phyloP scores from a whole-genome alignment of 2,888 invertebrate genomes.

The Platerodrilus igneus region DNA sequence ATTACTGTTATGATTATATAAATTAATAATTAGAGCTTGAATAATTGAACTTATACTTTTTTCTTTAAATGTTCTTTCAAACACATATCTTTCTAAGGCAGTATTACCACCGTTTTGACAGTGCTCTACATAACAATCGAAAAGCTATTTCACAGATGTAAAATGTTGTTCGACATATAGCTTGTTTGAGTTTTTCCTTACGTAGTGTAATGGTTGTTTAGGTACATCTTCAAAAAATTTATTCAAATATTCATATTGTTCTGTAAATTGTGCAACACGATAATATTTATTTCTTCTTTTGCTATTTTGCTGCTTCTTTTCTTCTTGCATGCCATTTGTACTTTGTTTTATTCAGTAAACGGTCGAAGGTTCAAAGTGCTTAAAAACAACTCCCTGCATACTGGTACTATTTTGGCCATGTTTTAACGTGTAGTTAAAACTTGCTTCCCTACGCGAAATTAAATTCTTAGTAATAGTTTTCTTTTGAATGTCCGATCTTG shows the following conservation, averaged over 20 bases:
- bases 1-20: no score
- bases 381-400: conserved; percentile 5
- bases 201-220: conserved; percentile 31
- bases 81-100: neutral
- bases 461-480: neutral
- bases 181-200: conserved; percentile 25
- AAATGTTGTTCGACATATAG: conserved; percentile 26
- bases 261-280: no score
- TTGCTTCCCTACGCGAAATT: neutral
- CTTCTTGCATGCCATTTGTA: neutral
- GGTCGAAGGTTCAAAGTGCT: neutral
- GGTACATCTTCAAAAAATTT: conserved; percentile 24
- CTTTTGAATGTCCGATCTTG: neutral
- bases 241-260: conserved; percentile 5
- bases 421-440: conserved; percentile 2
- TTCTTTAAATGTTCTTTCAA: neutral
- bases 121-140: neutral
- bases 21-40: no score
- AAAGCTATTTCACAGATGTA: conserved; percentile 10
- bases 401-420: neutral
- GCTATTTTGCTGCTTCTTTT: conserved; percentile 1
- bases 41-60: conserved; percentile 14
- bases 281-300: no score
- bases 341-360: conserved; percentile 2
- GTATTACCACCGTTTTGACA: neutral